Evolutionary conservation across 2,797 vertebrate species (phyloP), one percentile per base, ranked within the genome.

Genomic region (Anabas testudineus): DNA sequence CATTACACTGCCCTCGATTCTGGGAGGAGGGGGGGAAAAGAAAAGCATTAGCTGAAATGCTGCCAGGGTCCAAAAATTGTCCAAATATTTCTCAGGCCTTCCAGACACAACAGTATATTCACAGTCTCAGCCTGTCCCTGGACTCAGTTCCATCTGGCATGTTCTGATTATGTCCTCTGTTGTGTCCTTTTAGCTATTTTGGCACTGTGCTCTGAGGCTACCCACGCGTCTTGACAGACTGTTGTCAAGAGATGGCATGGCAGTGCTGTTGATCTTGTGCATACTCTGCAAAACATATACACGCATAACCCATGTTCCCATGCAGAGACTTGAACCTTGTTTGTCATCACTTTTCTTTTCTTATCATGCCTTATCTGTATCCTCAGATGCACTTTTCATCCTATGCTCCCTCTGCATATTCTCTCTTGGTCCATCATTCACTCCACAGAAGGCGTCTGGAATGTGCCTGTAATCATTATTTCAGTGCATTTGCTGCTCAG

Each of bases 381-480:
- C 75, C 84, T 86, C 73, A 83, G 71, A 83, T 84, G 74, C 83
- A 85, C 77, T 65, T n/a, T n/a, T 77, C 71, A 80, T 81, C 52
- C 67, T 61, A 74, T 86, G 64, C 78, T 60, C 66, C 83, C 58
- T 59, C 57, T 73, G 48, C 56, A 62, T 73, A 53, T 49, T 39
- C 48, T 48, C 45, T 67, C 28, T 57, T 47, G 26, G 52, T 68
- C 74, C 64, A 71, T 76, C 69, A 47, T 59, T 84, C 71, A 70
- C 60, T 78, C 82, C 65, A 43, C 51, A 59, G 70, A 81, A 74
- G 74, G 83, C 68, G 72, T 83, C 87, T 91, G 90, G 87, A 91
- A 91, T 91, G 87, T 78, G 76, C 86, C 73, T 87, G 80, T 82
- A 81, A 90, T 88, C 89, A 77, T 79, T n/a, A n/a, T 89, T 88